Conservation (phyloP, 2,888 invertebrate species). For the Leptinotarsa rubiginosa region DNA sequence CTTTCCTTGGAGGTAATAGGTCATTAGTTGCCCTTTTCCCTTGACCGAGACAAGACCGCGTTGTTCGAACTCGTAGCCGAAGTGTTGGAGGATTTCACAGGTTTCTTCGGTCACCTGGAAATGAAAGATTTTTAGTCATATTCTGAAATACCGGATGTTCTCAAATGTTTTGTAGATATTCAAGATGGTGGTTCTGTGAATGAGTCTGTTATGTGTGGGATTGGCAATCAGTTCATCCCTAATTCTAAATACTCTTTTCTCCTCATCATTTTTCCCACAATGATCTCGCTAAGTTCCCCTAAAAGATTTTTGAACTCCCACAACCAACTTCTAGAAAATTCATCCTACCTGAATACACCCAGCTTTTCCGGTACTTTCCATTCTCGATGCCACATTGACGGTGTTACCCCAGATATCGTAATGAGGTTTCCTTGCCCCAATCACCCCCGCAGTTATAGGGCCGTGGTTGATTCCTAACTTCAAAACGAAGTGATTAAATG, state of each 20-base stretch:
- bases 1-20: conserved; percentile 86
- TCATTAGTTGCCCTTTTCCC: conserved; percentile 96
- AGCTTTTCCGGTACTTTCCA: conserved; percentile 98
- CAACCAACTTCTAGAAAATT: background rate
- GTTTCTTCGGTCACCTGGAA: conserved; percentile 91
- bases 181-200: too few relatives aligned
- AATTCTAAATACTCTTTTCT: too few relatives aligned
- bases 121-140: background rate
- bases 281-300: too few relatives aligned
- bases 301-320: too few relatives aligned
- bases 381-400: conserved; percentile 95
- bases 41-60: conserved; percentile 95
- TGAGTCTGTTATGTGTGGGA: too few relatives aligned
- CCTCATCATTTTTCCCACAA: too few relatives aligned
- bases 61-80: conserved; percentile 94
- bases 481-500: conserved; percentile 93
- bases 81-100: conserved; percentile 86
- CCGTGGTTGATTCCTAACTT: conserved; percentile 97
- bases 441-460: conserved; percentile 94
- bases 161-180: too few relatives aligned
- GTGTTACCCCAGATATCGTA: conserved; percentile 98
- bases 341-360: conserved; percentile 87
- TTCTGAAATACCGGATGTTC: too few relatives aligned
- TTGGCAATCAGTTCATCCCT: too few relatives aligned
- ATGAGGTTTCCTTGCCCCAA: conserved; percentile 94